These are phyloP conservation scores for Falco columbarius DNA, from an alignment of 2,797 vertebrate species.

Conservation along the genomic window DNA sequence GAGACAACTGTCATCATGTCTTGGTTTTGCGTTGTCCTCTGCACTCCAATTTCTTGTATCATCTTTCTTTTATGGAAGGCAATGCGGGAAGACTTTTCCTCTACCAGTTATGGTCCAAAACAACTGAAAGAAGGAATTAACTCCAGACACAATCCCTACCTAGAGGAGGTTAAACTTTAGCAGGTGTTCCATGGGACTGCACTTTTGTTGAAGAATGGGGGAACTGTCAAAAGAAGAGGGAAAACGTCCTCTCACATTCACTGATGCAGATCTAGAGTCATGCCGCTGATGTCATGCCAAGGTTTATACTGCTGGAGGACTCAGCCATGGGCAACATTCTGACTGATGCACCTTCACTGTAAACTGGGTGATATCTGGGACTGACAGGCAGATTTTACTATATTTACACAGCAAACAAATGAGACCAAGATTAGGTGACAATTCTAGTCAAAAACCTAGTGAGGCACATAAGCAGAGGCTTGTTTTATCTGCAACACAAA, in stretches of 20 bases:
- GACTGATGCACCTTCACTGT: neutral
- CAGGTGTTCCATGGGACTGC: neutral
- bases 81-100: neutral
- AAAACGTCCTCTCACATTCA: neutral
- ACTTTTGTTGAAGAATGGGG: neutral
- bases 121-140: neutral
- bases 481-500: neutral
- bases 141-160: neutral
- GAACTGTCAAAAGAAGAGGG: neutral
- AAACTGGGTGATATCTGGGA: neutral
- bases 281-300: neutral
- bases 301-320: neutral
- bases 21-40: neutral
- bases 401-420: neutral
- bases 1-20: neutral
- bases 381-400: neutral
- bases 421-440: neutral
- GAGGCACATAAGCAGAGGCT: neutral
- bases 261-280: neutral
- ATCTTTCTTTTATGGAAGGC: neutral
- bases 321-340: neutral
- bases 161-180: neutral
- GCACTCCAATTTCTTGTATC: neutral
- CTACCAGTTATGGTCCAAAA: neutral
- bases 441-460: neutral